Percentiles rank a stretch among this genome's conserved stretches.
Evolutionary conservation across 2,113 vertebrate genomes (phyloP).

Genomic region (Lepus europaeus): DNA sequence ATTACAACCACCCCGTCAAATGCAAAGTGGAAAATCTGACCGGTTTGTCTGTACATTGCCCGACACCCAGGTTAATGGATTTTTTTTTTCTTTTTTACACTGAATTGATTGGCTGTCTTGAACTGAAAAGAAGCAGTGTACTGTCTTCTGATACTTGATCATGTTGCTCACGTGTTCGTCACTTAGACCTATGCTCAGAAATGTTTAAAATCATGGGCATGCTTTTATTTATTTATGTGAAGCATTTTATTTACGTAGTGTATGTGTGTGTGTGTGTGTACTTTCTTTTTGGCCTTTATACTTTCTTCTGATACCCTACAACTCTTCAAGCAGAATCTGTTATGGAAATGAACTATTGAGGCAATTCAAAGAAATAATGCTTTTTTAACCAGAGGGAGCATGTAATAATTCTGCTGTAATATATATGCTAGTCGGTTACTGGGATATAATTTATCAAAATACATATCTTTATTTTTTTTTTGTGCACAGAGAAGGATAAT

Average conservation of each 20-base stretch:
- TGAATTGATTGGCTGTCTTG: not conserved
- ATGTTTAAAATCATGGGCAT: not conserved
- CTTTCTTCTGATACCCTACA: not conserved
- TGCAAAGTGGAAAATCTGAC: not conserved
- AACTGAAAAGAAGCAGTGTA: not conserved
- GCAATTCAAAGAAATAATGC: not conserved
- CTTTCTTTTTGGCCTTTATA: not conserved
- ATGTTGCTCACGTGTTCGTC: not conserved
- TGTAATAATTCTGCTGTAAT: not conserved
- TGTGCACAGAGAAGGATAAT: not conserved
- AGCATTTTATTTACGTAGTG: not conserved
- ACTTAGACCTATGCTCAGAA: not conserved
- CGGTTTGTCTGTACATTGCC: not conserved
- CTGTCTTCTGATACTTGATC: not conserved
- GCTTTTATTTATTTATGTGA: not conserved
- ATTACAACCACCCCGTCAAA: not conserved
- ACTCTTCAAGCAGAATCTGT: not conserved
- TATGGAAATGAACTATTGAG: not conserved
- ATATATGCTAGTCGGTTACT: not conserved
- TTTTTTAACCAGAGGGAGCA: not conserved
- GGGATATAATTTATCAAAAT: conserved; percentile 2
- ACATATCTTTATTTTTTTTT: not conserved
- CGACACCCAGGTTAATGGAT: not conserved
- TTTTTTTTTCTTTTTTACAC: conserved; percentile 33
- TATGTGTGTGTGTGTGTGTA: not conserved